Evolutionary conservation across 2,888 invertebrate genomes (phyloP), one percentile per base, ranked within the genome.

Genomic region (Lasioglossum morio): DNA sequence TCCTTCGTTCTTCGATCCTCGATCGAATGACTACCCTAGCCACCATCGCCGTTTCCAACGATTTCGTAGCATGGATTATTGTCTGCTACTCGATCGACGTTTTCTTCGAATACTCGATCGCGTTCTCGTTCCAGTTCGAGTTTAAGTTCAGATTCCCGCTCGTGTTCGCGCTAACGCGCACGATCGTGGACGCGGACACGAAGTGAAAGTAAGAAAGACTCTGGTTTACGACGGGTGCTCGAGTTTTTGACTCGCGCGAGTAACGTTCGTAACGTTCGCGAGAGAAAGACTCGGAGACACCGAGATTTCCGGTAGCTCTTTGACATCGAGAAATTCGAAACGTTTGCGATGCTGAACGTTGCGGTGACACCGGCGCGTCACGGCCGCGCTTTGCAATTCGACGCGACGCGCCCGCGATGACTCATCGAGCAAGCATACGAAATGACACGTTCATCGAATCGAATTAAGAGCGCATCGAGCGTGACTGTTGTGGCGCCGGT

Each of bases 391-490:
- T 60, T 27, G 60, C 27, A 14, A 4, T 60, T 63, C 63, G 5
- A 30, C 63, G 63, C 63, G 63, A 70, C 57, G 53, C 69, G 57
- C 34, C 30, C 60, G 57, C 57, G 70, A 10, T 81, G 87, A 85
- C 85, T 90, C 90, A 90, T 70, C 69, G 86, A 76, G 66, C 72
- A 60, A 69, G 40, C 72, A 76, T 72, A 81, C 79, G 72, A 80
- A 85, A 87, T 86, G 91, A 87, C 88, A 87, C 85, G 86, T 84
- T 76, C 82, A 74, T 86, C 86, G 81, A 86, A 86, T 84, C 87
- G 80, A 91, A 91, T 91, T 91, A 91, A 87, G 86, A 85, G 40
- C 79, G 76, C 30, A 81, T 46, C 79, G 77, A 69, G 78, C 84
- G 78, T 80, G 82, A 87, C 86, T 72, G 30, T 53, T 57, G 40